Percentiles rank a stretch among this genome's conserved stretches.
phyloP scores from a whole-genome alignment of 1,140 invertebrate genomes.

The Cecropterus lyciades region DNA sequence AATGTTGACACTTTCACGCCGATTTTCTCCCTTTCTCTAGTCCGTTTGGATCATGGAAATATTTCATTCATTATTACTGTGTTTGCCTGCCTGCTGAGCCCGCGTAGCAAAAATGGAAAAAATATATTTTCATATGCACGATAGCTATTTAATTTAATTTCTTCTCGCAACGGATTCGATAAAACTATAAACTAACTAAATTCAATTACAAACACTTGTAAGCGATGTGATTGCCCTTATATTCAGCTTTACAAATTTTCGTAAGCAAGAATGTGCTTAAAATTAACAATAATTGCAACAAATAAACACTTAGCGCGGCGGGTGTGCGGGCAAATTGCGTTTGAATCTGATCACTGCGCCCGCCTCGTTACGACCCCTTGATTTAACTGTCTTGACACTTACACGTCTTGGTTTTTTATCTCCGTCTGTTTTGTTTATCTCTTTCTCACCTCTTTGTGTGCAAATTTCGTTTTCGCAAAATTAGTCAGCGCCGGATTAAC shows the following conservation, averaged over 20 bases:
- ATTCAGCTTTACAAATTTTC: neutral
- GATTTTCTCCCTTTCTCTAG: neutral
- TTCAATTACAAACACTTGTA: too few relatives aligned
- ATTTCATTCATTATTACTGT: too few relatives aligned
- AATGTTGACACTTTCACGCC: neutral
- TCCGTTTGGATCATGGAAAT: neutral
- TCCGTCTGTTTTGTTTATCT: constrained; percentile 38
- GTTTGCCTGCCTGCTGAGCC: too few relatives aligned
- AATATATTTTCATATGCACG: too few relatives aligned
- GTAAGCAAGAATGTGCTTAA: constrained; percentile 14
- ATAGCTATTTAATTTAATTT: neutral
- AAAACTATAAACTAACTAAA: neutral
- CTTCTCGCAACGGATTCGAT: neutral
- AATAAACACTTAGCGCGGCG: constrained; percentile 25
- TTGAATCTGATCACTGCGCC: constrained; percentile 50
- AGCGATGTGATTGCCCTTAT: too few relatives aligned
- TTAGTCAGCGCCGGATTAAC: constrained; percentile 59
- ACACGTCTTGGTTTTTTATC: constrained; percentile 57
- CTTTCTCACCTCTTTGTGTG: constrained; percentile 52
- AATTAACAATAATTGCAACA: constrained; percentile 31
- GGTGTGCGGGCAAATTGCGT: constrained; percentile 59
- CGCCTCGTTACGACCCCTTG: constrained; percentile 68
- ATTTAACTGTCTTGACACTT: constrained; percentile 78
- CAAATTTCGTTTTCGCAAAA: constrained; percentile 68
- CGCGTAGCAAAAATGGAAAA: too few relatives aligned